phyloP scores from a whole-genome alignment of 2,797 vertebrate species.

The Hoplostethus atlanticus region DNA sequence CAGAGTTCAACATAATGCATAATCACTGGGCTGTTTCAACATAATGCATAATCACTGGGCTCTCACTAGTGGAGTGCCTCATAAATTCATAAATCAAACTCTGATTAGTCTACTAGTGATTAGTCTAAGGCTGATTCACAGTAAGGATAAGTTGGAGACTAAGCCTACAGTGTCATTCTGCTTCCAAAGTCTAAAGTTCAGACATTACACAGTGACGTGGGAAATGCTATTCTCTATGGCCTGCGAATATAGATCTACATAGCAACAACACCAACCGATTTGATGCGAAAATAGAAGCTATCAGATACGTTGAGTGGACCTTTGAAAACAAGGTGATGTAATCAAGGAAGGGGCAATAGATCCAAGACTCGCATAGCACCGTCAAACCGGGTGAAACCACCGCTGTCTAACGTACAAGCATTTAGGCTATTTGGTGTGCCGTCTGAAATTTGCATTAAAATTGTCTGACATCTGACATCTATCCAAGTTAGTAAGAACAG shows the following conservation, averaged over 20 bases:
- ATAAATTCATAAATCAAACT: no score
- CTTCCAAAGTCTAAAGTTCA: slow-evolving; percentile 66
- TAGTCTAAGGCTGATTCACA: neutral
- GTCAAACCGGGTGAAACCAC: neutral
- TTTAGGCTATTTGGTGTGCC: neutral
- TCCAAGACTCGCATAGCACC: neutral
- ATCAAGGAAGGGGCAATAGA: neutral
- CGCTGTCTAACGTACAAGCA: no score
- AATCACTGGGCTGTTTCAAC: no score
- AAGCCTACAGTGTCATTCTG: neutral
- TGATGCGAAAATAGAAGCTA: slow-evolving; percentile 36
- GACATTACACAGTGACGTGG: slow-evolving; percentile 48
- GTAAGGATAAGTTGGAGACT: neutral
- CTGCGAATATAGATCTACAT: neutral
- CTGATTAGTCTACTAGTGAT: no score
- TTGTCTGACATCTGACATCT: neutral
- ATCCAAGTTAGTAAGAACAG: neutral
- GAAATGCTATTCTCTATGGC: neutral
- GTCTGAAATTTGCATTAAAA: neutral
- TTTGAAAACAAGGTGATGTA: neutral
- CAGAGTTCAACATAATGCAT: no score
- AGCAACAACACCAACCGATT: slow-evolving; percentile 47
- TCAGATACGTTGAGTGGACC: neutral
- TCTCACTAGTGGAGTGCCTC: no score
- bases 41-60: no score